These are phyloP conservation scores for Pimephales promelas DNA, from an alignment of 2,113 vertebrate species.

Conservation along the genomic window DNA sequence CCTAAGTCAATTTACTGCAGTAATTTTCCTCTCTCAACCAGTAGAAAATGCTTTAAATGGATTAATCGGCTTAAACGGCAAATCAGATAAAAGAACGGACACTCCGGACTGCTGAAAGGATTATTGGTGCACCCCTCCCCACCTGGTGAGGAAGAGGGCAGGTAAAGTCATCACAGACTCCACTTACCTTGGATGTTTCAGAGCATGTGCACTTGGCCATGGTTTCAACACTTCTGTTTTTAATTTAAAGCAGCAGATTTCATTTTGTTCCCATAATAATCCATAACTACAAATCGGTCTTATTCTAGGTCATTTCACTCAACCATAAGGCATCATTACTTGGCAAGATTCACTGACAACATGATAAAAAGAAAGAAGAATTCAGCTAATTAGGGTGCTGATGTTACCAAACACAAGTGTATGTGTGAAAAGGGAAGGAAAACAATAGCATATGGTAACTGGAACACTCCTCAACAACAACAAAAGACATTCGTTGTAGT, in stretches of 20 bases:
- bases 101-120: too few species aligned
- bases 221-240: not conserved
- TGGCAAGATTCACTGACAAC: not conserved
- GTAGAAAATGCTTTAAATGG: too few species aligned
- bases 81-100: too few species aligned
- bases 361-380: slow-evolving; percentile 27
- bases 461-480: slow-evolving; percentile 26
- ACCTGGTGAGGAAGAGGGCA: too few species aligned
- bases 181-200: too few species aligned
- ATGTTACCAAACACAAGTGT: slow-evolving; percentile 10
- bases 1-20: too few species aligned
- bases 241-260: not conserved
- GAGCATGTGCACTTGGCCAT: too few species aligned
- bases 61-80: too few species aligned
- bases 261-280: not conserved
- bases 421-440: not conserved
- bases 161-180: too few species aligned
- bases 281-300: not conserved
- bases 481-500: slow-evolving; percentile 9
- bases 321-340: not conserved
- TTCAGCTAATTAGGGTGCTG: not conserved
- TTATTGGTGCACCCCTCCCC: too few species aligned
- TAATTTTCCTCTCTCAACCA: too few species aligned
- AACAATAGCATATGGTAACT: slow-evolving; percentile 41
- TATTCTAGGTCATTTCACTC: not conserved